These are phyloP conservation scores for Erpobdella octoculata DNA, from an alignment of 2,888 invertebrate species.

Conservation along the genomic window DNA sequence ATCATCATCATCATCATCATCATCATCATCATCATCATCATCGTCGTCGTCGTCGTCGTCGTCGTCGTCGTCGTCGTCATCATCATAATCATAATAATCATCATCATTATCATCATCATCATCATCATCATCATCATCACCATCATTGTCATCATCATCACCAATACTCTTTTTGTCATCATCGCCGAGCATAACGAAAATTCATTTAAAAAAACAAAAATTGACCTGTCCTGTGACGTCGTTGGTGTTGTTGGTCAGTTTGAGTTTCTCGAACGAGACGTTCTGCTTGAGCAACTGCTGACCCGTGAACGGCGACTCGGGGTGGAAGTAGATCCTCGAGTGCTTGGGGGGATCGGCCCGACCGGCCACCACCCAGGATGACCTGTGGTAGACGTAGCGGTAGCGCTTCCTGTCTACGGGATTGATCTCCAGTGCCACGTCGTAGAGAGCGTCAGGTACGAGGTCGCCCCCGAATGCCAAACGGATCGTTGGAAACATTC, in stretches of 20 bases:
- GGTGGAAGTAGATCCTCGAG: conserved; percentile 85
- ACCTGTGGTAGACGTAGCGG: conserved; percentile 89
- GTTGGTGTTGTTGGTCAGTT: conserved; percentile 95
- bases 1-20: neutral
- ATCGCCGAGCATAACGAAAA: too few species aligned
- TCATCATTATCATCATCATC: too few species aligned
- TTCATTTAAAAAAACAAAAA: too few species aligned
- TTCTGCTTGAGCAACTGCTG: conserved; percentile 87
- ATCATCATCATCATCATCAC: too few species aligned
- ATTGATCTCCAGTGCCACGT: conserved; percentile 88
- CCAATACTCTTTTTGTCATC: too few species aligned
- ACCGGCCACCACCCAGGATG: conserved; percentile 67
- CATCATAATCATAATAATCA: too few species aligned
- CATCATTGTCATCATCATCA: too few species aligned
- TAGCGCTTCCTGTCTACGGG: conserved; percentile 86
- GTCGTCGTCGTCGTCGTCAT: too few species aligned
- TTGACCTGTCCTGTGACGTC: conserved; percentile 51
- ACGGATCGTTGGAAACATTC: conserved; percentile 95
- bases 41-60: too few species aligned
- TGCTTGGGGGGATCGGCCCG: conserved; percentile 92
- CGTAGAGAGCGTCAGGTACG: conserved; percentile 62
- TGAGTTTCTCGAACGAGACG: conserved; percentile 95
- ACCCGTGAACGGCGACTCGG: conserved; percentile 88
- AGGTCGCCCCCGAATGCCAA: conserved; percentile 66
- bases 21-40: neutral